Evolutionary conservation across 2,797 vertebrate species (phyloP).

Genomic region (Diceros bicornis): DNA sequence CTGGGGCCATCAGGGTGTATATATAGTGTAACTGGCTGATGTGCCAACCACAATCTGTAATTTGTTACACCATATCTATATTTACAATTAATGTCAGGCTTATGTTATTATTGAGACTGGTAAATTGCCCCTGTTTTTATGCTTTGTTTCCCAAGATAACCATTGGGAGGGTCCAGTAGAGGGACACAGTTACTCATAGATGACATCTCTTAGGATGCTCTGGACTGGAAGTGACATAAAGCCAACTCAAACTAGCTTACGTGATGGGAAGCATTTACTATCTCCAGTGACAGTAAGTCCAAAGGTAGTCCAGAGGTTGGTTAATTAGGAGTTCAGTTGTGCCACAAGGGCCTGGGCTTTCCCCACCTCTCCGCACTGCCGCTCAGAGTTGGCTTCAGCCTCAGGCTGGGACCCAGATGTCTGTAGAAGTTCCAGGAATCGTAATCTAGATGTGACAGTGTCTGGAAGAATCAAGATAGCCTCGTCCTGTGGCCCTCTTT

Average conservation of each 20-base stretch:
- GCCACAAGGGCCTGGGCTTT: not conserved
- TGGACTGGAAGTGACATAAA: not conserved
- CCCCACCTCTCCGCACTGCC: not conserved
- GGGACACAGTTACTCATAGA: not conserved
- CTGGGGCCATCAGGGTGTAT: not conserved
- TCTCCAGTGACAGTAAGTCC: not conserved
- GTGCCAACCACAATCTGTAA: not conserved
- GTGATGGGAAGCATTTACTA: not conserved
- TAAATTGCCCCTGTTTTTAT: not conserved
- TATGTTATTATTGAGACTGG: too few relatives aligned
- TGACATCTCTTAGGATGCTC: not conserved
- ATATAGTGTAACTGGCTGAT: not conserved
- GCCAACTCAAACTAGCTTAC: not conserved
- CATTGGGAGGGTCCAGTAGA: not conserved
- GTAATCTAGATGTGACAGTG: not conserved
- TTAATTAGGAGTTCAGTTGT: not conserved
- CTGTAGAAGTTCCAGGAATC: not conserved
- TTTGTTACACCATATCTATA: not conserved
- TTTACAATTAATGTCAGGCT: not conserved
- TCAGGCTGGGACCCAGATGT: not conserved
- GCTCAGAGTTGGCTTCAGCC: not conserved
- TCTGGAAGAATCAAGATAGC: not conserved
- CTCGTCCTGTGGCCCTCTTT: not conserved
- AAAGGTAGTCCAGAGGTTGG: not conserved
- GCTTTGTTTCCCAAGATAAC: not conserved